Evolutionary conservation across 2,113 vertebrate species (phyloP), one percentile per base, ranked within the genome.

Genomic region (Entelurus aequoreus): DNA sequence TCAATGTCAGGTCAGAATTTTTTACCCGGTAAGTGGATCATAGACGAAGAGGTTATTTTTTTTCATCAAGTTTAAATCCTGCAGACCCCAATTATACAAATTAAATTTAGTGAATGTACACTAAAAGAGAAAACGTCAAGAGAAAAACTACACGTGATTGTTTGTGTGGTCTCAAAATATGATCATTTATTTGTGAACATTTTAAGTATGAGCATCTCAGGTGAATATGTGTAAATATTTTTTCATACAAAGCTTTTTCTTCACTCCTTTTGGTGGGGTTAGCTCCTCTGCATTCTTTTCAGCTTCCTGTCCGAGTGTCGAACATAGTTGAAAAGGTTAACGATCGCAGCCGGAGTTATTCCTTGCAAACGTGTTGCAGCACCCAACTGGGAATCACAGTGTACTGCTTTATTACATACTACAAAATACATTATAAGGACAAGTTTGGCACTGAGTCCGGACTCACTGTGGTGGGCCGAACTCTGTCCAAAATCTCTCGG

Each of bases 291-390:
- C 0, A 6, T 8, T 15, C 40, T 42, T 63, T 4, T 59, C 54
- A 65, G 55, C 60, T 60, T 66, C 44, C 64, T 76, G 53, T 78
- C 36, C 6, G 11, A 36, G 76, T 74, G n/a, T 0, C 1, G 38
- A 19, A 97, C 91, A 51, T 91, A 98, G 60, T 86, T 84, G 0
- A 97, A 87, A 66, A 98, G 89, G 64, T 91, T 90, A 55, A 94
- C 19, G 0, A 97, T 63, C n/a, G 94, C 94, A 61, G 95, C 93
- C 0, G 96, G 94, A 21, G 95, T 98, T 44, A 98, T 83, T 11
- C 96, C 96, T 75, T 94, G 92, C 69, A 97, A 87, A 47, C 94
- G 93, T 54, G 91, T 90, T 38, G 94, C 92, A 5, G 94, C 94
- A 1, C 94, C 93, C 2, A 98, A 90, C 96, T 98, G 80, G 9